Evolutionary conservation across 2,797 vertebrate species (phyloP).

Genomic region (Luscinia megarhynchos): DNA sequence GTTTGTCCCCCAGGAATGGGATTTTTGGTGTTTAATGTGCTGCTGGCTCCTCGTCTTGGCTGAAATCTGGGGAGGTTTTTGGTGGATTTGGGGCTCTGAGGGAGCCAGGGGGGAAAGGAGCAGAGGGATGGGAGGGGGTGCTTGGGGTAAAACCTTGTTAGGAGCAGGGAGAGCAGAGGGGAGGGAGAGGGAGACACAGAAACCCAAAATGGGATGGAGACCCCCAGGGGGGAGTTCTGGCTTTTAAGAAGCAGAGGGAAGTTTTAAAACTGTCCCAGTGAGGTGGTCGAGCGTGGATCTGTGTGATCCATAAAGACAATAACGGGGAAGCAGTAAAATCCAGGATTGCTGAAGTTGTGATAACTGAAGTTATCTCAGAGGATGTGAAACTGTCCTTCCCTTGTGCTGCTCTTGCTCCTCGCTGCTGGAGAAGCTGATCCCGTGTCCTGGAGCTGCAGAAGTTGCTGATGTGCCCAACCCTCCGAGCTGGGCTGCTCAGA

Average conservation of each 20-base stretch:
- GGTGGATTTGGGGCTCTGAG: not conserved
- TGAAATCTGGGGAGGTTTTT: not conserved
- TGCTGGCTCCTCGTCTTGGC: not conserved
- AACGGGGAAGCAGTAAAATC: fast-evolving
- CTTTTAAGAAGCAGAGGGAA: not conserved
- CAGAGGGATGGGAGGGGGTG: not conserved
- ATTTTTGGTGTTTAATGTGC: not conserved
- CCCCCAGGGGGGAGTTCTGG: not conserved
- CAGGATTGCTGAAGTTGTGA: not conserved
- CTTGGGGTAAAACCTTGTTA: not conserved
- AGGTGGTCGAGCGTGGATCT: fast-evolving
- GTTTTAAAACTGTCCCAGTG: not conserved
- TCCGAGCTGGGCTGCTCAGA: not conserved
- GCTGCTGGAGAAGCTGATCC: not conserved
- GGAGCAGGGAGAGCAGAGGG: not conserved
- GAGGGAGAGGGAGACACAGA: not conserved
- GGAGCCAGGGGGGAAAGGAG: not conserved
- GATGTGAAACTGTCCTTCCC: not conserved
- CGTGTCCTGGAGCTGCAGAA: not conserved
- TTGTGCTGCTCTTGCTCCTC: not conserved
- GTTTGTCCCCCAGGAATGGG: not conserved
- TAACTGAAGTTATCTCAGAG: fast-evolving
- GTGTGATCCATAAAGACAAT: not conserved
- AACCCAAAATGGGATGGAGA: not conserved
- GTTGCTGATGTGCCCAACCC: not conserved